A percentile compares a stretch with the other conserved stretches of the same genome.
phyloP scores from a whole-genome alignment of 2,113 vertebrate genomes.

The Puma concolor region DNA sequence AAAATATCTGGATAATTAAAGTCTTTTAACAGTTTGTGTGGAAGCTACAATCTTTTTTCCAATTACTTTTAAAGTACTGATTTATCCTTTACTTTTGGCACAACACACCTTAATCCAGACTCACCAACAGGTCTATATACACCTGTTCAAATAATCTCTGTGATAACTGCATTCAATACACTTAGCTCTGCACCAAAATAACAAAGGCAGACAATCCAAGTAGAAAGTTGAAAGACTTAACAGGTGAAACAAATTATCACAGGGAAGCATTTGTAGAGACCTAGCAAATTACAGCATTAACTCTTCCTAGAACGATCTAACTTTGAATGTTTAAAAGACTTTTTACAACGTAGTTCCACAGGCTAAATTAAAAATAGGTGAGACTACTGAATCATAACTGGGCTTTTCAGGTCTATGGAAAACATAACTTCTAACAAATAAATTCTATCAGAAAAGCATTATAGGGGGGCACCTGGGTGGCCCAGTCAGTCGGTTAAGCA shows the following conservation, averaged over 20 bases:
- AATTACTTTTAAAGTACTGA: constrained; percentile 24
- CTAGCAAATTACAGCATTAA: not conserved
- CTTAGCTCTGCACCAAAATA: not conserved
- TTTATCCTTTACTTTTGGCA: constrained; percentile 20
- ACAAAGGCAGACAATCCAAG: not conserved
- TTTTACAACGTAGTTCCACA: not conserved
- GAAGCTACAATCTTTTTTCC: not conserved
- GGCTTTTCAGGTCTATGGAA: not conserved
- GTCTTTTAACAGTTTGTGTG: not conserved
- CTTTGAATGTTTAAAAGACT: not conserved
- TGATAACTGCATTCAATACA: not conserved
- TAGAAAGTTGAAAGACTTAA: not conserved
- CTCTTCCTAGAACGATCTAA: not conserved
- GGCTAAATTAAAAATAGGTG: not conserved
- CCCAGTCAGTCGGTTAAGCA: too few species aligned
- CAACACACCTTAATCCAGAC: not conserved
- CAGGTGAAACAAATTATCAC: not conserved
- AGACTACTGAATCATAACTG: not conserved
- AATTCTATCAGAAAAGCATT: not conserved
- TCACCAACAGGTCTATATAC: not conserved
- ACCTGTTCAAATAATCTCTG: not conserved
- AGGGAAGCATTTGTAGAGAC: not conserved
- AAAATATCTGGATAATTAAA: constrained; percentile 39
- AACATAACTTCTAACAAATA: constrained; percentile 19
- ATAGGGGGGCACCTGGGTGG: not conserved